These are phyloP conservation scores for Eumaeus atala DNA, from an alignment of 1,140 invertebrate genomes.

Conservation along the genomic window DNA sequence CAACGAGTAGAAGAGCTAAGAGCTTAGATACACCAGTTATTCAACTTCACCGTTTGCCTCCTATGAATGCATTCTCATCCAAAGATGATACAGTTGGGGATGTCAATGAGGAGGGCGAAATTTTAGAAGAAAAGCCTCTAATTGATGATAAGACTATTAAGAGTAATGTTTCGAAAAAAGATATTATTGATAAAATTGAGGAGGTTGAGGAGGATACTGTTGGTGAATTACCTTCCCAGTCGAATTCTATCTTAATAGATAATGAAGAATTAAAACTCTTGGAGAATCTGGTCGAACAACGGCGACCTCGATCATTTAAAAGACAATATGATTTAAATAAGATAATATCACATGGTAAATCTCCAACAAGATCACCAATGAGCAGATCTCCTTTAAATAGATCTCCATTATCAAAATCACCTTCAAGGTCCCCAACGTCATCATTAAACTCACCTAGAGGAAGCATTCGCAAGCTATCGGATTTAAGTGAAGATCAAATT, in stretches of 20 bases:
- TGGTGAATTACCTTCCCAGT: constrained; percentile 35
- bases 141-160: constrained; percentile 56
- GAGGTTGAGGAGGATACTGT: constrained; percentile 72
- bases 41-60: constrained; percentile 83
- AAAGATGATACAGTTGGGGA: constrained; percentile 89
- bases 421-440: constrained; percentile 68
- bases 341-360: constrained; percentile 53
- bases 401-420: constrained; percentile 69
- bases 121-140: constrained; percentile 76
- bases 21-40: constrained; percentile 89
- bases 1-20: constrained; percentile 83
- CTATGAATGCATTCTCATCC: constrained; percentile 89
- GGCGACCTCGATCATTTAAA: constrained; percentile 70
- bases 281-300: constrained; percentile 67
- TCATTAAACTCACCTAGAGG: constrained; percentile 70
- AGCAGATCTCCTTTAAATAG: constrained; percentile 58
- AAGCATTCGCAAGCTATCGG: constrained; percentile 69
- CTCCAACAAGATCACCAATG: constrained; percentile 57
- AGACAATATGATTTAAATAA: constrained; percentile 65
- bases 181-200: constrained; percentile 72
- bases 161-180: constrained; percentile 36
- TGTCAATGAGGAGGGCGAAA: constrained; percentile 79
- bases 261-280: constrained; percentile 74
- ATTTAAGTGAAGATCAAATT: constrained; percentile 76
- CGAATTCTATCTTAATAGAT: constrained; percentile 73